phyloP scores from a whole-genome alignment of 2,797 vertebrate species.

The Chrosomus eos region DNA sequence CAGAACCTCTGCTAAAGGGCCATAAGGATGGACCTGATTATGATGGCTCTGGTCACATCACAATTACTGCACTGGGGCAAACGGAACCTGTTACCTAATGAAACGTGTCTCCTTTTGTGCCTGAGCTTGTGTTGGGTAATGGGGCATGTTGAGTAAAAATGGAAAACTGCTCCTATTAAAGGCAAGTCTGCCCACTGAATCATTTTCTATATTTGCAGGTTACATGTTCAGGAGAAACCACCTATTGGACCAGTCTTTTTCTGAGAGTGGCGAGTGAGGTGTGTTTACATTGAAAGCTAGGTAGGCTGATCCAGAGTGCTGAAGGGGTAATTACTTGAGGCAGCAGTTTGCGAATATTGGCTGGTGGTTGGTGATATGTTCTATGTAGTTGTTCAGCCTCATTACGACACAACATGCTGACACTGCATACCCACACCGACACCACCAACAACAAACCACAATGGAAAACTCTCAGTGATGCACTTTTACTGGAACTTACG shows the following conservation, averaged over 20 bases:
- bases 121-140: slow-evolving; percentile 64
- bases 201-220: neutral
- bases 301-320: slow-evolving; percentile 51
- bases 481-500: slow-evolving; percentile 49
- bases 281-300: slow-evolving; percentile 40
- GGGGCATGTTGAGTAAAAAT: slow-evolving; percentile 66
- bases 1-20: slow-evolving; percentile 46
- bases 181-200: neutral
- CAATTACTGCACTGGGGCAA: slow-evolving; percentile 49
- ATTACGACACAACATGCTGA: slow-evolving; percentile 71
- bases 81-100: slow-evolving; percentile 67
- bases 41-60: slow-evolving; percentile 62
- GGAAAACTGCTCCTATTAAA: slow-evolving; percentile 1
- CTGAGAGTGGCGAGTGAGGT: slow-evolving; percentile 43
- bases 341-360: slow-evolving; percentile 65
- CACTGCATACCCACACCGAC: slow-evolving; percentile 62
- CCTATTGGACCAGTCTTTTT: neutral
- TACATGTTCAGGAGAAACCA: neutral
- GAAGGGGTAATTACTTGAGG: slow-evolving; percentile 71
- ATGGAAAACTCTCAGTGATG: slow-evolving; percentile 67
- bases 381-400: slow-evolving; percentile 63
- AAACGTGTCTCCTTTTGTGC: slow-evolving; percentile 65
- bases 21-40: slow-evolving; percentile 55
- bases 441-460: slow-evolving; percentile 67
- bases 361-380: slow-evolving; percentile 66